Conservation (phyloP, 2,113 vertebrate genomes). For the Balaeniceps rex region DNA sequence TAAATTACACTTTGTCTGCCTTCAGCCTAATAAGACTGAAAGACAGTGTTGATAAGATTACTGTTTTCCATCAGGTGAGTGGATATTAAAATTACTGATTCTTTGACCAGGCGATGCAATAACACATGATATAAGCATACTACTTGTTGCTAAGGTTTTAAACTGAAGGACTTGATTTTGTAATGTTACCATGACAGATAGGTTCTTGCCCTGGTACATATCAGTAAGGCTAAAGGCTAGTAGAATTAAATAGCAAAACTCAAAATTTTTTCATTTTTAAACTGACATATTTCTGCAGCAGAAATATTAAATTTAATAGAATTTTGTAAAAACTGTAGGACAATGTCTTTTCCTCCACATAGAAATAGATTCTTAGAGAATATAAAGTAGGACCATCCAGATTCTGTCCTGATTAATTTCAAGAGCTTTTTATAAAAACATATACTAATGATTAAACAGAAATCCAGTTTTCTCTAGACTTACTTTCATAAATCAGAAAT, state of each 20-base stretch:
- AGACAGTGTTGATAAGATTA: neutral
- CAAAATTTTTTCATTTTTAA: neutral
- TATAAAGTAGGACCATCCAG: neutral
- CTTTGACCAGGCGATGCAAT: fast-evolving
- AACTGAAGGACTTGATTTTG: neutral
- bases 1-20: neutral
- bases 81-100: neutral
- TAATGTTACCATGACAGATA: neutral
- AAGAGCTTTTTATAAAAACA: neutral
- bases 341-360: fast-evolving
- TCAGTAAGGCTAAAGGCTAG: neutral
- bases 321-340: neutral
- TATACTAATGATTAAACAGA: neutral
- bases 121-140: neutral
- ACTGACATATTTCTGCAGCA: neutral
- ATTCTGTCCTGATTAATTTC: neutral
- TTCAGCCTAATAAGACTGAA: neutral
- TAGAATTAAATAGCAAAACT: neutral
- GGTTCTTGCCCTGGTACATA: neutral
- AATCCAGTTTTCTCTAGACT: neutral
- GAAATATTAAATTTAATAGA: neutral
- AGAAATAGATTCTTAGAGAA: neutral
- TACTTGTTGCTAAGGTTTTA: neutral
- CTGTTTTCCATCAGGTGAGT: neutral
- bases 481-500: neutral